Evolutionary conservation across 2,113 vertebrate species (phyloP).

Genomic region (Leiothrix lutea): DNA sequence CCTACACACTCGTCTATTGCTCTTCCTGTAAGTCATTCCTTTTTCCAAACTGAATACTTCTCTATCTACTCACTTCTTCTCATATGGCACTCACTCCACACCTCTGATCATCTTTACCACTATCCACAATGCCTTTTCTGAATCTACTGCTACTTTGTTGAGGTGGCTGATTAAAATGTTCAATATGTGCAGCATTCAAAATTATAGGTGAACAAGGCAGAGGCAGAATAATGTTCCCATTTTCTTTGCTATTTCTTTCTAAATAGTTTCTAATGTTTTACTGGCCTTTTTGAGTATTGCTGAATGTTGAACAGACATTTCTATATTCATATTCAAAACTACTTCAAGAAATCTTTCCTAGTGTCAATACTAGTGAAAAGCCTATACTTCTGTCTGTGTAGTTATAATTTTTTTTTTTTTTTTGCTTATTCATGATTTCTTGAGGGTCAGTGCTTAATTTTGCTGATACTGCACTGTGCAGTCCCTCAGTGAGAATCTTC

Average conservation of each 20-base stretch:
- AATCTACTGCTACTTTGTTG: not conserved
- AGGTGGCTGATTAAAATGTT: not conserved
- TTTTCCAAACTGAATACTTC: not conserved
- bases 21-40: not conserved
- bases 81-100: not conserved
- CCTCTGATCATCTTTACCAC: not conserved
- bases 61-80: not conserved
- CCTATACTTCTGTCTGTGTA: not conserved
- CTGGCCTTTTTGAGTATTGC: not conserved
- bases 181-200: not conserved
- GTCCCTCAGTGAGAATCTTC: not conserved
- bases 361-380: not conserved
- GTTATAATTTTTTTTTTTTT: not conserved
- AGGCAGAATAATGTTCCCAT: not conserved
- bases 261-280: not conserved
- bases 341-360: not conserved
- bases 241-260: conserved; percentile 13
- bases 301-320: not conserved
- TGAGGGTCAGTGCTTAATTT: not conserved
- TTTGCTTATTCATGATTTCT: not conserved
- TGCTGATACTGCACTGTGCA: not conserved
- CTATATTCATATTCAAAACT: not conserved
- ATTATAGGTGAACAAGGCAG: not conserved
- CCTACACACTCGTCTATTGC: not conserved
- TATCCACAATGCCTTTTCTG: not conserved